These are phyloP conservation scores for Ophiothrix spiculata DNA, from an alignment of 35 echinoderm and acorn worm species.

Conservation along the genomic window DNA sequence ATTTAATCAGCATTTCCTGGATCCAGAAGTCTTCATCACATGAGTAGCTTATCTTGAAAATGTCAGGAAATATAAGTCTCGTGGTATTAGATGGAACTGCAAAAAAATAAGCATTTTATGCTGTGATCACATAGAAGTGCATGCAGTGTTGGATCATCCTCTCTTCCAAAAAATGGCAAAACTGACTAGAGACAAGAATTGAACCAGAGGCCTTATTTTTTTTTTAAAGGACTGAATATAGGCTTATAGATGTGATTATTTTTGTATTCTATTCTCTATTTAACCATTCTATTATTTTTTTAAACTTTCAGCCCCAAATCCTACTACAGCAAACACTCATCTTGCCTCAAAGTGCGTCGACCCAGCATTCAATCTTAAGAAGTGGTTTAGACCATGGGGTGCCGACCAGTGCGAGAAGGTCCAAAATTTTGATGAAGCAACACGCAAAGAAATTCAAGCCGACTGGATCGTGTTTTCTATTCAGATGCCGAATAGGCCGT, in stretches of 20 bases:
- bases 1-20: no score
- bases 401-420: conserved; percentile 58
- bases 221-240: neutral
- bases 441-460: conserved; percentile 37
- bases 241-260: neutral
- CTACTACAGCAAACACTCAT: conserved; percentile 43
- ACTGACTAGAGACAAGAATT: neutral
- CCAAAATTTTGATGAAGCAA: conserved; percentile 69
- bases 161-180: no score
- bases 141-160: no score
- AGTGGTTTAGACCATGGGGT: conserved; percentile 55
- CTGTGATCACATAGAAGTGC: no score
- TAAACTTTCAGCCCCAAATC: conserved; percentile 56
- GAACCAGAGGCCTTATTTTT: neutral
- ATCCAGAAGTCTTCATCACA: no score
- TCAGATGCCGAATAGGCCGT: conserved; percentile 55
- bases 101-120: no score
- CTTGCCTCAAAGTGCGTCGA: conserved; percentile 88
- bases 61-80: no score
- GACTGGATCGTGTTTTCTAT: conserved; percentile 71
- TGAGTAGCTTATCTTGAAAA: no score
- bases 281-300: conserved; percentile 19
- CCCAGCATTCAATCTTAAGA: conserved; percentile 40
- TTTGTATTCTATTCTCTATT: neutral
- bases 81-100: no score